Evolutionary conservation across 2,797 vertebrate genomes (phyloP).

Genomic region (Benthosema pterotum): DNA sequence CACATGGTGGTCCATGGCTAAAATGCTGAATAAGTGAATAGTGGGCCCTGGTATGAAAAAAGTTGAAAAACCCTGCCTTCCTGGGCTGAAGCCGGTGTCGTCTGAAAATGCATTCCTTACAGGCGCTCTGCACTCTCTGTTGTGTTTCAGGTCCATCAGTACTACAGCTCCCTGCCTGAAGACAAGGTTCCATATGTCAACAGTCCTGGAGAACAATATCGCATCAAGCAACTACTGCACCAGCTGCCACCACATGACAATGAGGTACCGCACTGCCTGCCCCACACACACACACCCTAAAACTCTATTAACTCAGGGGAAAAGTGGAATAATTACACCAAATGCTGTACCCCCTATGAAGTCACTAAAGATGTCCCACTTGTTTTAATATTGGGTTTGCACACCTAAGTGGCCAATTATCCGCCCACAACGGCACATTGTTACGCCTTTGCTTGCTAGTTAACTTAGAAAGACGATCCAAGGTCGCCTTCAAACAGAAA

Average conservation of each 20-base stretch:
- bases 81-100: slow-evolving; percentile 97
- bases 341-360: too few species aligned
- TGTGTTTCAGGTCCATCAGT: slow-evolving; percentile 92
- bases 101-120: neutral
- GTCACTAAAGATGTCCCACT: too few species aligned
- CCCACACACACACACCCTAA: slow-evolving; percentile 11
- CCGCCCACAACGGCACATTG: too few species aligned
- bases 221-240: slow-evolving; percentile 96
- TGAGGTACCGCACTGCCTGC: slow-evolving; percentile 85
- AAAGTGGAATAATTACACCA: too few species aligned
- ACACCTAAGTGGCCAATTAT: too few species aligned
- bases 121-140: neutral
- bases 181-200: slow-evolving; percentile 98
- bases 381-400: too few species aligned
- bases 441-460: too few species aligned
- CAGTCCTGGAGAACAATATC: slow-evolving; percentile 95
- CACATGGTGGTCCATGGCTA: too few species aligned
- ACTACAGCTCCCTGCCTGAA: slow-evolving; percentile 96
- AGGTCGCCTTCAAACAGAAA: too few species aligned
- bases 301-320: neutral
- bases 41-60: too few species aligned
- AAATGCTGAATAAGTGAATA: slow-evolving; percentile 82
- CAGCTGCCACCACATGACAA: slow-evolving; percentile 98
- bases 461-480: too few species aligned
- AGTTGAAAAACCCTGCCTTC: too few species aligned